phyloP scores from a whole-genome alignment of 1,140 invertebrate species.

The Solenopsis invicta region DNA sequence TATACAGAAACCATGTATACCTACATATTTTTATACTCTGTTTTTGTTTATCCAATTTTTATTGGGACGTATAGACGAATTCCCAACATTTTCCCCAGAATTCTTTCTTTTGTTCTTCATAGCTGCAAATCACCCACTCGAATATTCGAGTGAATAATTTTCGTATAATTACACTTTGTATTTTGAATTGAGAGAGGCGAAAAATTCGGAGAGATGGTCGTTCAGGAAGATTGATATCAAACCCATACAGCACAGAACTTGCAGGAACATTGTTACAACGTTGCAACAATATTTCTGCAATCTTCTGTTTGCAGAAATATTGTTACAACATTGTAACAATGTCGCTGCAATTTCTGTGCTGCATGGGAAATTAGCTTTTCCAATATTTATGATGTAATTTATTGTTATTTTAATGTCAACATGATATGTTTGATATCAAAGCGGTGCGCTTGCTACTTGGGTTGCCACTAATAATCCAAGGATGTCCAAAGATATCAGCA shows the following conservation, averaged over 20 bases:
- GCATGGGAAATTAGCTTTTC: no score
- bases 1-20: background rate
- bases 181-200: background rate
- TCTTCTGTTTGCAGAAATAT: no score
- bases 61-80: background rate
- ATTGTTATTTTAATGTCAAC: no score
- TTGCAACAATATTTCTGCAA: no score
- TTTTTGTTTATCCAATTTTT: background rate
- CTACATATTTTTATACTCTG: background rate
- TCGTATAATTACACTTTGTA: background rate
- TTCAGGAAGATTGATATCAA: no score
- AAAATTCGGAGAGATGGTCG: background rate
- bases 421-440: no score
- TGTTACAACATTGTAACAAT: no score
- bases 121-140: background rate
- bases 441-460: no score
- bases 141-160: conserved; percentile 11
- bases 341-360: no score
- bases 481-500: background rate
- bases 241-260: no score
- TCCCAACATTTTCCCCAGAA: background rate
- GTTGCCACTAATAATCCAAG: background rate
- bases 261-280: no score
- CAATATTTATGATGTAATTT: no score
- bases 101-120: background rate